These are phyloP conservation scores for Sericinus montela DNA, from an alignment of 2,888 invertebrate genomes.

Conservation along the genomic window DNA sequence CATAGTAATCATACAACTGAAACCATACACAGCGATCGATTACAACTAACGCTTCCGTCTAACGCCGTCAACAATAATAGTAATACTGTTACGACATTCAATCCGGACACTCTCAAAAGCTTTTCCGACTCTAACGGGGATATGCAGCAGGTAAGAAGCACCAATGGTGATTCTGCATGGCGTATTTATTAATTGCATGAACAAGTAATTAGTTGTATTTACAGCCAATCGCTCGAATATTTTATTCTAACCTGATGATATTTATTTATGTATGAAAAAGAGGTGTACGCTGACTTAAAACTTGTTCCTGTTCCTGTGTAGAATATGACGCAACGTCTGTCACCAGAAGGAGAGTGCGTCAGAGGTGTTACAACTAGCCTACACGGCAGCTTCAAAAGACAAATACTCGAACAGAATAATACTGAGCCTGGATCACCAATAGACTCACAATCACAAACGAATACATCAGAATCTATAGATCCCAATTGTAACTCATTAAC, in stretches of 20 bases:
- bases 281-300: conserved; percentile 38
- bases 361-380: conserved; percentile 82
- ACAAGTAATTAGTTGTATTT: conserved; percentile 24
- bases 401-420: conserved; percentile 69
- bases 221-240: conserved; percentile 29
- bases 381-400: conserved; percentile 82
- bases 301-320: conserved; percentile 70
- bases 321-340: conserved; percentile 84
- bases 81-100: conserved; percentile 48
- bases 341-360: conserved; percentile 83
- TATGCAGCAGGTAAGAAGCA: conserved; percentile 62
- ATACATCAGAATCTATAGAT: conserved; percentile 61
- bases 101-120: conserved; percentile 52
- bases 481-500: conserved; percentile 61
- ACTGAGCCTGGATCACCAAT: conserved; percentile 63
- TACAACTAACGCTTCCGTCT: conserved; percentile 77
- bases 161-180: conserved; percentile 36
- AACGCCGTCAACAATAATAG: conserved; percentile 69
- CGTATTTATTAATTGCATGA: conserved; percentile 33
- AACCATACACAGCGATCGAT: conserved; percentile 65
- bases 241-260: conserved; percentile 15
- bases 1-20: conserved; percentile 76
- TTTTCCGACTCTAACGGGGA: conserved; percentile 59
- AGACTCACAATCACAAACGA: conserved; percentile 62
- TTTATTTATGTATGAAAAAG: conserved; percentile 18